Percentiles rank a stretch among this genome's conserved stretches.
Conservation (phyloP, 1,140 invertebrate species). For the Leptopilina boulardi region DNA sequence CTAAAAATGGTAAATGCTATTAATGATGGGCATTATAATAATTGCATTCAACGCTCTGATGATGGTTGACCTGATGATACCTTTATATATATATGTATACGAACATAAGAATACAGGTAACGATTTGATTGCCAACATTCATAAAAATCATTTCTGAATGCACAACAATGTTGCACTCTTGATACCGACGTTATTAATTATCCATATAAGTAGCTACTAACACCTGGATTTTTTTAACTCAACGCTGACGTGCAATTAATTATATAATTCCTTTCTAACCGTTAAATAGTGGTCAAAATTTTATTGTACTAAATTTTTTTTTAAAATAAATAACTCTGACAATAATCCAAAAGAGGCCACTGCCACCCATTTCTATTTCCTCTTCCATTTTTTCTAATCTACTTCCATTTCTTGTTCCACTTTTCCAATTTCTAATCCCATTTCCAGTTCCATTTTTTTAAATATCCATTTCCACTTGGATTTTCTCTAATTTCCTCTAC, state of each 20-base stretch:
- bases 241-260: not conserved
- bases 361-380: no score
- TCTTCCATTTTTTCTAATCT: no score
- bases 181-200: conserved; percentile 64
- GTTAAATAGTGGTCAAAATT: no score
- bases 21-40: conserved; percentile 67
- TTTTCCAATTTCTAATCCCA: no score
- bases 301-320: no score
- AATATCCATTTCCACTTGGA: no score
- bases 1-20: conserved; percentile 65
- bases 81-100: conserved; percentile 28
- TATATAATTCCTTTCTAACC: not conserved
- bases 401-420: no score
- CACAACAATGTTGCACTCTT: conserved; percentile 61
- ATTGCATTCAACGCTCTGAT: conserved; percentile 62
- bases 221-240: conserved; percentile 40
- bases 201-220: conserved; percentile 56
- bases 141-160: conserved; percentile 62
- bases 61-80: conserved; percentile 61
- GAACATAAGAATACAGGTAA: conserved; percentile 62
- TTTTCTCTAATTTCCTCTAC: no score
- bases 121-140: conserved; percentile 62
- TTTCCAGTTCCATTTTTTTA: no score
- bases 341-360: no score
- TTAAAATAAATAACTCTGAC: no score